Evolutionary conservation across 2,888 invertebrate genomes (phyloP).

Genomic region (Phortica magna): DNA sequence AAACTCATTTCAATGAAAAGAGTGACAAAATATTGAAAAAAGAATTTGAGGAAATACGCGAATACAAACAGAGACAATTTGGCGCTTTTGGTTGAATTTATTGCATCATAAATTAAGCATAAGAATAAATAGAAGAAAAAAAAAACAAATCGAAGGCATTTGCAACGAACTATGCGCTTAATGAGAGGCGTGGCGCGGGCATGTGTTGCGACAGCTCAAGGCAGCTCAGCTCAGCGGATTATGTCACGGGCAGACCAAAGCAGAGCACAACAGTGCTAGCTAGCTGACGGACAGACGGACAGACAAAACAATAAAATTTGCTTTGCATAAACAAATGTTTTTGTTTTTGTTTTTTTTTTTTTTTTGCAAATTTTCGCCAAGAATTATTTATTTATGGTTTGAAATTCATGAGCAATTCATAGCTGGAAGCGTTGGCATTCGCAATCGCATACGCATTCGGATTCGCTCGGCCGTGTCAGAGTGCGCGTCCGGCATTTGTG

Average conservation of each 20-base stretch:
- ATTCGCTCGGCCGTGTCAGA: slow-evolving; percentile 16
- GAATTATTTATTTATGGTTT: not conserved
- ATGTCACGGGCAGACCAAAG: not conserved
- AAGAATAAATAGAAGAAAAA: not conserved
- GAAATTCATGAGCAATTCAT: slow-evolving; percentile 2
- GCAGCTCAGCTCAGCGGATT: slow-evolving; percentile 6
- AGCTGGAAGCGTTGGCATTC: not conserved
- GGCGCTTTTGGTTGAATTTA: slow-evolving; percentile 40
- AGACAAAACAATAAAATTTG: not conserved
- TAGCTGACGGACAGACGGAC: not conserved
- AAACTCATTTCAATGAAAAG: slow-evolving; percentile 34
- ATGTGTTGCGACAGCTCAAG: not conserved
- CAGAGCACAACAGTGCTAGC: not conserved
- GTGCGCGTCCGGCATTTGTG: not conserved
- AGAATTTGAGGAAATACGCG: slow-evolving; percentile 21
- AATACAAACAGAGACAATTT: slow-evolving; percentile 37
- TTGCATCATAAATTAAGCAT: slow-evolving; percentile 43
- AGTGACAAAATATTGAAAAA: slow-evolving; percentile 22
- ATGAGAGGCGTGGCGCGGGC: not conserved
- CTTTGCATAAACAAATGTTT: not conserved
- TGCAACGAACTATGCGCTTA: not conserved
- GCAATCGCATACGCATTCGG: not conserved
- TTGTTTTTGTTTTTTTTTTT: not conserved
- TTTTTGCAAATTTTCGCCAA: not conserved
- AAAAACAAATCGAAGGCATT: slow-evolving; percentile 35